Evolutionary conservation across 1,140 invertebrate species (phyloP).

Genomic region (Musca domestica): DNA sequence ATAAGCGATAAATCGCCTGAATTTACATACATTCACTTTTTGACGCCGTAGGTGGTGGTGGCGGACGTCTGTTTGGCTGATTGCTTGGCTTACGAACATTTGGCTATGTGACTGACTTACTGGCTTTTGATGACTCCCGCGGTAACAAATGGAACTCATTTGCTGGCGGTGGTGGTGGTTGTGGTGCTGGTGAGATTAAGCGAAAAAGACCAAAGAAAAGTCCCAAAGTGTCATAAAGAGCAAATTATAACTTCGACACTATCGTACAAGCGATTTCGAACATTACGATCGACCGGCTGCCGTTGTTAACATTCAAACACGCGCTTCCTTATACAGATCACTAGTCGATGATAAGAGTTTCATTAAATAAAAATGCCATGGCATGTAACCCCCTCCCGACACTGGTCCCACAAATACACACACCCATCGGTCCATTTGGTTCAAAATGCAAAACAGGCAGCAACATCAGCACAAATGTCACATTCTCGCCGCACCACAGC

Average conservation of each 20-base stretch:
- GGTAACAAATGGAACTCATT: too few species aligned
- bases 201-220: too few species aligned
- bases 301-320: constrained; percentile 17
- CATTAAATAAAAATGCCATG: not conserved
- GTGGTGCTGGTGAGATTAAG: not conserved
- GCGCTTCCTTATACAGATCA: constrained; percentile 16
- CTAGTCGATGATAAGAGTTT: not conserved
- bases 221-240: not conserved
- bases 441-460: not conserved
- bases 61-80: too few species aligned
- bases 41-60: too few species aligned
- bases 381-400: too few species aligned
- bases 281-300: not conserved
- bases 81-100: too few species aligned
- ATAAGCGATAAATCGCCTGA: too few species aligned
- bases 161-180: too few species aligned
- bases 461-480: not conserved
- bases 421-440: not conserved
- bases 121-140: too few species aligned
- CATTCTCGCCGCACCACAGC: not conserved
- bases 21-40: too few species aligned
- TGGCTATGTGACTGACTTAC: too few species aligned
- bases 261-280: not conserved
- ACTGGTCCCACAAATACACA: constrained; percentile 1
- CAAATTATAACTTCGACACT: constrained; percentile 4